These are phyloP conservation scores for Cinclus cinclus DNA, from an alignment of 2,113 vertebrate genomes.

Conservation along the genomic window DNA sequence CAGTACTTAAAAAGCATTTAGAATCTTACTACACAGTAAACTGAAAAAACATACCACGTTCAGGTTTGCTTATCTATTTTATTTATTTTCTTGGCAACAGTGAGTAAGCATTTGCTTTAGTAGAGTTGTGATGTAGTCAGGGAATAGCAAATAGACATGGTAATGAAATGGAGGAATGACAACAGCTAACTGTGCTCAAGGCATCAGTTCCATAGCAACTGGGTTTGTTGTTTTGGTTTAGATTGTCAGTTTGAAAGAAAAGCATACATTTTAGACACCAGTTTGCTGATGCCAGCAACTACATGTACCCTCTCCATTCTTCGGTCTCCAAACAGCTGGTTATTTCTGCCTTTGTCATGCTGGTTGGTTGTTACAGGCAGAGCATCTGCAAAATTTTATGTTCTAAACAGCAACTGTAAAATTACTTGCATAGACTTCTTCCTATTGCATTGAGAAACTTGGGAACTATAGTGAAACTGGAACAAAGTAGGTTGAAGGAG, in stretches of 20 bases:
- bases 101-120: background rate
- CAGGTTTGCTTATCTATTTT: background rate
- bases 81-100: background rate
- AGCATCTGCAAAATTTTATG: background rate
- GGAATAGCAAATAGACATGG: background rate
- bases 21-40: background rate
- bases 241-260: background rate
- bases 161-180: background rate
- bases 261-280: background rate
- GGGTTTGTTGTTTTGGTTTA: background rate
- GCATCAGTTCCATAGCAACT: background rate
- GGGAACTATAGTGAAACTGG: background rate
- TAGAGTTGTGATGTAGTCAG: background rate
- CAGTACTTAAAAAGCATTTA: background rate
- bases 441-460: background rate
- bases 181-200: fast-evolving
- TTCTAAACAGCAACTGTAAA: background rate
- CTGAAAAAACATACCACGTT: background rate
- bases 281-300: background rate
- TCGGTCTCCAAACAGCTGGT: background rate
- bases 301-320: background rate
- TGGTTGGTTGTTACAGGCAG: background rate
- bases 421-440: background rate
- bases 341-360: background rate
- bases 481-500: background rate